Conservation (phyloP, 2,888 invertebrate genomes). For the Ypsolopha scabrella region DNA sequence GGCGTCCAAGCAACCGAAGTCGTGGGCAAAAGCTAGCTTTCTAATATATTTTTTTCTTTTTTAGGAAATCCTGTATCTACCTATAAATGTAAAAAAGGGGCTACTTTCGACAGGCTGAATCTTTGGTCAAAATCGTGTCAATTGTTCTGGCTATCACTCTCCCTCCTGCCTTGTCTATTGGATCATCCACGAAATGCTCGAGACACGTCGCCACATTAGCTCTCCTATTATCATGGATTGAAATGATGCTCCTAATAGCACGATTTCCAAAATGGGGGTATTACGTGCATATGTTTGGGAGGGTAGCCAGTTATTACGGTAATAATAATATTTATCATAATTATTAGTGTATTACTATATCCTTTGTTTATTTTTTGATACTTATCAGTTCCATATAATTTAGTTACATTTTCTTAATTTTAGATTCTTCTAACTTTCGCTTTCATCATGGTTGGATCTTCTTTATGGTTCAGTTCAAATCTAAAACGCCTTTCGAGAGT, state of each 20-base stretch:
- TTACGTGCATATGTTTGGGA: conserved; percentile 39
- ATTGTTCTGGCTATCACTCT: not conserved
- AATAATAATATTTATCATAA: no score
- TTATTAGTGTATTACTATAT: no score
- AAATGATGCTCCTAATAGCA: conserved; percentile 35
- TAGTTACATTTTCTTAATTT: no score
- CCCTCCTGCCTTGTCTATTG: not conserved
- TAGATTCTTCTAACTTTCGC: not conserved
- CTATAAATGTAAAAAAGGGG: conserved; percentile 22
- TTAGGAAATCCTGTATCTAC: conserved; percentile 27
- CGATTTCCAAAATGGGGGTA: conserved; percentile 35
- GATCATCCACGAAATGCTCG: not conserved
- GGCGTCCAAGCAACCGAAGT: no score
- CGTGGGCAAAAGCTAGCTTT: no score
- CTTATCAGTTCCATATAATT: no score
- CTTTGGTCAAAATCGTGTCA: not conserved
- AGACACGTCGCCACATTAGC: conserved; percentile 25
- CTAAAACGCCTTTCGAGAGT: no score
- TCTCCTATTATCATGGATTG: conserved; percentile 36
- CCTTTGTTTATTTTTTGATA: no score
- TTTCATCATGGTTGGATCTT: no score
- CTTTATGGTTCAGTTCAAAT: no score
- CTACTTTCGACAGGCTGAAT: conserved; percentile 15
- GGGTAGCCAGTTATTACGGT: conserved; percentile 25
- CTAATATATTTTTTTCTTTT: conserved; percentile 5